Conservation (phyloP, 2,888 invertebrate species). For the Ectobius pallidus region DNA sequence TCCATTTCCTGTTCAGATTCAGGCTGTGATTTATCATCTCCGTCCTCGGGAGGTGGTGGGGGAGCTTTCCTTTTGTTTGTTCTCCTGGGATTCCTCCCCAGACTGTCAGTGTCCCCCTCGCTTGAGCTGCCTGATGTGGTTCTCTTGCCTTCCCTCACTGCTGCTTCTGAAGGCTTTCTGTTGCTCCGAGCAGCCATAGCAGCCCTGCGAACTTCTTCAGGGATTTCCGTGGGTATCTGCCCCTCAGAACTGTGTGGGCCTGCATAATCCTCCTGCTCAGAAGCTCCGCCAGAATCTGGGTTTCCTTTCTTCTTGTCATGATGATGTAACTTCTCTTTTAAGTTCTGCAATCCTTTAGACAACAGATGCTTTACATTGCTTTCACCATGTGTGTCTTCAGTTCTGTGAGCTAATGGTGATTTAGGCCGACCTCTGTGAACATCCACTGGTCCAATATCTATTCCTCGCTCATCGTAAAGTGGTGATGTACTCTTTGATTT, state of each 20-base stretch:
- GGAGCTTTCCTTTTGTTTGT: conserved; percentile 74
- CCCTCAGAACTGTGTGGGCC: conserved; percentile 30
- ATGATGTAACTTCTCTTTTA: conserved; percentile 43
- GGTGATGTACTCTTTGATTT: neutral
- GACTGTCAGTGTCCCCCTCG: conserved; percentile 47
- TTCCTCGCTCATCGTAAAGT: conserved; percentile 40
- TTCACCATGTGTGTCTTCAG: conserved; percentile 25
- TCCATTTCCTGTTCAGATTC: neutral
- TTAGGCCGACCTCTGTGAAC: conserved; percentile 20
- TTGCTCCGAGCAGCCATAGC: conserved; percentile 73
- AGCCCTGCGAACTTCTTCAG: conserved; percentile 73
- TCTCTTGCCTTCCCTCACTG: conserved; percentile 41
- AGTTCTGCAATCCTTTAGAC: conserved; percentile 48
- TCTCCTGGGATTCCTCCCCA: conserved; percentile 60
- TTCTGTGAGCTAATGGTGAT: neutral
- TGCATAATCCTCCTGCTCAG: conserved; percentile 17
- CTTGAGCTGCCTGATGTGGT: conserved; percentile 46
- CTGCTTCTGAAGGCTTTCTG: conserved; percentile 61
- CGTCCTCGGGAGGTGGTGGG: conserved; percentile 63
- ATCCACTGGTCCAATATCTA: conserved; percentile 40
- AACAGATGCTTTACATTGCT: conserved; percentile 48
- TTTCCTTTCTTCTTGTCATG: conserved; percentile 38
- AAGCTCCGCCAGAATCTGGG: neutral
- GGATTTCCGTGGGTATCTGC: conserved; percentile 70
- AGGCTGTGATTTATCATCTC: conserved; percentile 16